These are phyloP conservation scores for Ivindomyrus marchei DNA, from an alignment of 2,113 vertebrate species.

Conservation along the genomic window DNA sequence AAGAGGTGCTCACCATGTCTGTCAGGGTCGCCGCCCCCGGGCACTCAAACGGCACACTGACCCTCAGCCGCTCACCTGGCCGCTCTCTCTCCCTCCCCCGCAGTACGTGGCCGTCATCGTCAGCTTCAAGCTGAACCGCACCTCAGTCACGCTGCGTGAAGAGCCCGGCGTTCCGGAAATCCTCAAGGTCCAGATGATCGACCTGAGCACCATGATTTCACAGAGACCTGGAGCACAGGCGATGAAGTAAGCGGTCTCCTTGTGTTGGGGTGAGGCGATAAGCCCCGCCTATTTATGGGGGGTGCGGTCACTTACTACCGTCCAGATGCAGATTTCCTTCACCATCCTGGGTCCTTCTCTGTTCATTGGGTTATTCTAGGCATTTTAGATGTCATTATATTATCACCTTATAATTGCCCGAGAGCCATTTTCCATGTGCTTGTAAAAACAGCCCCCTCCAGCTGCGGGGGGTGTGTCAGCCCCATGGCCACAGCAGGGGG, in stretches of 20 bases:
- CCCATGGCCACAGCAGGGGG: background rate
- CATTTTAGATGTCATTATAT: background rate
- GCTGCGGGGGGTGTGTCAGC: background rate
- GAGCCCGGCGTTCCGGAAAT: constrained; percentile 73
- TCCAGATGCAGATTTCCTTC: background rate
- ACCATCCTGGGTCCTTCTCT: background rate
- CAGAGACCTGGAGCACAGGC: constrained; percentile 93
- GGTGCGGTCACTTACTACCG: background rate
- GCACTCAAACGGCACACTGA: background rate
- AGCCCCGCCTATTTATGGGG: background rate
- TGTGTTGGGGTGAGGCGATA: background rate
- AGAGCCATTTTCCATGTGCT: background rate
- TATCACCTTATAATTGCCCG: background rate
- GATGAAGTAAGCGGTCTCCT: constrained; percentile 64
- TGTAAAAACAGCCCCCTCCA: background rate
- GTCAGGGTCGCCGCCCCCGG: background rate
- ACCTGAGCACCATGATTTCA: constrained; percentile 75
- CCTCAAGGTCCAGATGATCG: constrained; percentile 85
- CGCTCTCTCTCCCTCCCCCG: constrained; percentile 28
- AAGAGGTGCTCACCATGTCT: constrained; percentile 59
- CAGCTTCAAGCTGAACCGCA: constrained; percentile 78
- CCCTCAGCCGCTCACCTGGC: background rate
- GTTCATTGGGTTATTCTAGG: background rate
- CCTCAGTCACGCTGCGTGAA: constrained; percentile 82
- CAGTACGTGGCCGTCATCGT: constrained; percentile 84